phyloP scores from a whole-genome alignment of 2,113 vertebrate genomes.

The Diadophis punctatus region DNA sequence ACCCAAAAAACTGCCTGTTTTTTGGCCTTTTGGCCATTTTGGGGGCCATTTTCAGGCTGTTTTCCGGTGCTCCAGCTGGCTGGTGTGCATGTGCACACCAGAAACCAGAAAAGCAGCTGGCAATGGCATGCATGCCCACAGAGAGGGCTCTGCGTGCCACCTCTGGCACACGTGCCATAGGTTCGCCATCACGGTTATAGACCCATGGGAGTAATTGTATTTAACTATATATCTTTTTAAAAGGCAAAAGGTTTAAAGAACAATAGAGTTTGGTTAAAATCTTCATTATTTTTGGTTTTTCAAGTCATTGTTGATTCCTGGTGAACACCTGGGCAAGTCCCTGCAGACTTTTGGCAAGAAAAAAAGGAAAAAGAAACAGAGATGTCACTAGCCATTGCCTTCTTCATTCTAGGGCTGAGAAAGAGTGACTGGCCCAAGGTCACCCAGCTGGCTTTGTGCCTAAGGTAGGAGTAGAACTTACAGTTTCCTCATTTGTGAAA shows the following conservation, averaged over 20 bases:
- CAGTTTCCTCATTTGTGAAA: not conserved
- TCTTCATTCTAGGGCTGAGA: not conserved
- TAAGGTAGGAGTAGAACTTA: not conserved
- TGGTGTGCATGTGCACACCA: too few species aligned
- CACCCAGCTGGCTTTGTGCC: not conserved
- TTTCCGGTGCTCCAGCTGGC: too few species aligned
- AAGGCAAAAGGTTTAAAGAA: not conserved
- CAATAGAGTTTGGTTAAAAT: not conserved
- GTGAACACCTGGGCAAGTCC: not conserved
- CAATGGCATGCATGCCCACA: too few species aligned
- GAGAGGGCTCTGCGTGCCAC: too few species aligned
- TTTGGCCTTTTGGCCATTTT: too few species aligned
- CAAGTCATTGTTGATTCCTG: not conserved
- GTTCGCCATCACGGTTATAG: too few species aligned
- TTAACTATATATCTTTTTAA: not conserved
- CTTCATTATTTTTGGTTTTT: not conserved
- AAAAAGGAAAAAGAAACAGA: too few species aligned
- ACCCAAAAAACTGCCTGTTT: too few species aligned
- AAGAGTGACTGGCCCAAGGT: not conserved
- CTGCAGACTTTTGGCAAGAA: not conserved
- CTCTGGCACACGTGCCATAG: too few species aligned
- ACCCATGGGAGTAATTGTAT: not conserved
- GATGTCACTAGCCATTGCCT: not conserved
- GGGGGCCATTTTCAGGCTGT: too few species aligned
- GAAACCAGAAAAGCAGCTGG: too few species aligned